A percentile compares a stretch with the other conserved stretches of the same genome.
Evolutionary conservation across 2,113 vertebrate species (phyloP).

Genomic region (Notechis scutatus): DNA sequence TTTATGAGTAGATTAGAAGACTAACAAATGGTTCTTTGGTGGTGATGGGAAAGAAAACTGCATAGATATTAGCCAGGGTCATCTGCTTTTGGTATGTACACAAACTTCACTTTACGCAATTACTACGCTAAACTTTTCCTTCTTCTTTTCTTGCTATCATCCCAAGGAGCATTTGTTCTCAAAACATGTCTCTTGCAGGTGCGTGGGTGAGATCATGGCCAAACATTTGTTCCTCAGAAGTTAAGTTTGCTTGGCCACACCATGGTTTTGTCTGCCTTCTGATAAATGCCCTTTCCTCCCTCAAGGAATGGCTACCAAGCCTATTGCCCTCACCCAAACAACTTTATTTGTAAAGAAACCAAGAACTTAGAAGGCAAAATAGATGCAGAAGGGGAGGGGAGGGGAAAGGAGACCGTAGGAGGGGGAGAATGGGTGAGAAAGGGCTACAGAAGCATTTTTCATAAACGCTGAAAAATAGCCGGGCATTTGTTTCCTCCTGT

Average conservation of each 20-base stretch:
- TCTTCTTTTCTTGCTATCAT: background rate
- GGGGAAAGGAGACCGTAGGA: background rate
- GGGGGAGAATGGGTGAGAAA: constrained; percentile 23
- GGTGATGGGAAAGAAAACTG: constrained; percentile 43
- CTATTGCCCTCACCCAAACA: constrained; percentile 47
- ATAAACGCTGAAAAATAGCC: constrained; percentile 57
- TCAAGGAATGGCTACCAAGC: constrained; percentile 56
- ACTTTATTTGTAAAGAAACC: constrained; percentile 57
- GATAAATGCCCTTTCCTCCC: constrained; percentile 40
- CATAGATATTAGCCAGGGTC: constrained; percentile 38
- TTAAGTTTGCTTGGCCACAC: constrained; percentile 30
- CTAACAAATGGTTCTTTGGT: constrained; percentile 39
- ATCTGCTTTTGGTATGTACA: background rate
- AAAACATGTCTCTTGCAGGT: background rate
- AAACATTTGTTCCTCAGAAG: background rate
- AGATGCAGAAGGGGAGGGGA: constrained; percentile 24
- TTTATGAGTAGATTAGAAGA: constrained; percentile 60
- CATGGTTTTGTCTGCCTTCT: constrained; percentile 23
- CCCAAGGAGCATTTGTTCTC: constrained; percentile 1
- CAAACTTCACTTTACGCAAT: constrained; percentile 7
- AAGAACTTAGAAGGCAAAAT: constrained; percentile 59
- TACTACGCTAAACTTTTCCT: constrained; percentile 32
- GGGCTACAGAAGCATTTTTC: constrained; percentile 53
- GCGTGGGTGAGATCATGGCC: background rate
- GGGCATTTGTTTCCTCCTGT: constrained; percentile 63